Evolutionary conservation across 2,113 vertebrate species (phyloP), one percentile per base, ranked within the genome.

Genomic region (Pollimyrus isidori): DNA sequence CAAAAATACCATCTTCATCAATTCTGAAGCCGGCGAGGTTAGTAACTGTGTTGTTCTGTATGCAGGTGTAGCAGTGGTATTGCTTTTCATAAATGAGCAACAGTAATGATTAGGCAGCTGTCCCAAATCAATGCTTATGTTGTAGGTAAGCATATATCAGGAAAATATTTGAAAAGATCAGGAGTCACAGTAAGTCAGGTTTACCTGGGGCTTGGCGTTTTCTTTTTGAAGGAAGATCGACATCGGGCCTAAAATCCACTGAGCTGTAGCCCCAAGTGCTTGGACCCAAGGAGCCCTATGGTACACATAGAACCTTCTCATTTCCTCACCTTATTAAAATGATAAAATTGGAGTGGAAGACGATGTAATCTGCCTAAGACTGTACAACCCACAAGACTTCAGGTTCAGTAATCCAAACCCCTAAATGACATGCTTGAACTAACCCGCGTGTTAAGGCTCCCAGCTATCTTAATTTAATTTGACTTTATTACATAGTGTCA

Each of bases 401-500:
- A 73, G 83, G 26, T 87, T 73, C 84, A 46, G 45, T 35, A 52
- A 69, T 50, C 84, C 42, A 69, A 52, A 86, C 83, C 82, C 30
- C 35, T 15, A 89, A 89, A 89, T 89, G 26, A 89, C 21, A 89
- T 21, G 30, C 46, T 86, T 39, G 46, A 73, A 17, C 15, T 48
- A 48, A 45, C 56, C 48, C 65, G 53, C 84, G 82, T 86, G 56
- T 87, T 87, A 26, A 52, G 56, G n/a, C 83, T 76, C 62, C 83
- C 46, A 45, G 62, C 65, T 86, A 69, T 15, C 89, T 89, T 87
- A 7, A 84, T 73, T 89, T 73, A 48, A 89, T 35, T 73, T 86
- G 46, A 58, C 26, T 89, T 89, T 76, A 89, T 89, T 89, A 89
- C 86, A 89, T 86, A 86, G 82, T 87, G 56, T 87, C 89, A 86